Base-by-base conservation (phyloP, 2,888 invertebrate species). In the Nebria brevicollis region DNA sequence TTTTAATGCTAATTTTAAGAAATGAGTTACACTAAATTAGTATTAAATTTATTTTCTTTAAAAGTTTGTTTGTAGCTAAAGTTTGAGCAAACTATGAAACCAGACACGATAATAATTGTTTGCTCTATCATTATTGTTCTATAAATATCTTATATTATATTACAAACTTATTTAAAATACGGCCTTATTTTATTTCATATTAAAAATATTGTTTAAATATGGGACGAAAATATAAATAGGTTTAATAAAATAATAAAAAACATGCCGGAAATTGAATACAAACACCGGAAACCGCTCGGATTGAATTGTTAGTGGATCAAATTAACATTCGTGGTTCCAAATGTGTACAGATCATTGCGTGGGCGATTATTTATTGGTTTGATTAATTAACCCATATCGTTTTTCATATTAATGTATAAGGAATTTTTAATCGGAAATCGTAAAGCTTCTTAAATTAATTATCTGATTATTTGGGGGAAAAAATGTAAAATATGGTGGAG, bases 281-380 rank as follows among this genome's bases (percentile, higher is more conserved):
- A 77, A 77, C 77, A 77, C 77, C 77, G 77, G 77, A 77, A 77
- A 77, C 72, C 72, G 77, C 72, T 64, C 65, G 77, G 41, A 70
- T 70, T 77, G 77, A 77, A 77, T 77, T 65, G 77, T 72, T 77
- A 72, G 72, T 72, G 70, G 34, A 34, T 34, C 34, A 34, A 34
- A 5, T 34, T 5, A 34, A 20, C 20, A 20, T 20, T 20, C 20
- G 20, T 20, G 20, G 20, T 20, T 20, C 34, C 2, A 34, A 34
- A 34, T 34, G 34, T 2, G 1, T 34, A 34, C 34, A 34, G 34
- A 34, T 34, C 0, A 34, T 34, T 34, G 34, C 34, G 34, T 34
- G 34, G 34, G 34, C 20, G 20, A 20, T 20, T 20, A 20, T 20
- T 20, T 20, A 20, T 20, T 20, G 20, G 20, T 20, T 20, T 1